Evolutionary conservation across 2,113 vertebrate genomes (phyloP), one percentile per base, ranked within the genome.

Genomic region (Aegotheles bennettii): DNA sequence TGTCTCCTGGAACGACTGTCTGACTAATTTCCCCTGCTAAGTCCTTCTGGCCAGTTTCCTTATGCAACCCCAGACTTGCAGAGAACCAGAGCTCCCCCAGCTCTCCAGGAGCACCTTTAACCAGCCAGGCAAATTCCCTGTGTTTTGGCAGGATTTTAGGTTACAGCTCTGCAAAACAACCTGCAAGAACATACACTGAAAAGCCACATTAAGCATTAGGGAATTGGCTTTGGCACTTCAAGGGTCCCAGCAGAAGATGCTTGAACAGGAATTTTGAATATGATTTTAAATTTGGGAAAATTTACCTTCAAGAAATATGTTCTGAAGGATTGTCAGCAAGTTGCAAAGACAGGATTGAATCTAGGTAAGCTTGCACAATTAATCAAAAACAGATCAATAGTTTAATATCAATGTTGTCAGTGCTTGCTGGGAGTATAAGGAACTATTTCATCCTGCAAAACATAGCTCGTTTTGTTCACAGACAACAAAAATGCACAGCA

Each of bases 31-130:
- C 33, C 21, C 33, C 38, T 61, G 36, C 26, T 3, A 15, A 76
- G 43, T 21, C 23, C 19, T 70, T 77, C 51, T 47, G n/a, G 51
- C 40, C 20, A 51, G 53, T 15, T 64, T n/a, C 45, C 63, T 79
- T 12, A 6, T 1, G 0, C 45, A 47, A 19, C 54, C 31, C 50
- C 23, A 28, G 36, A 8, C 36, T 11, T 3, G 0, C 57, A 31
- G 63, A 31, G 77, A 28, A 42, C 56, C 76, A 57, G 64, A 78
- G 50, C 24, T 74, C 12, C 4, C 19, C 31, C 29, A 28, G 35
- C 8, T 38, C 28, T n/a, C 57, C 4, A 7, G 11, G 28, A 77
- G 31, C 59, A 24, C 19, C 59, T 74, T 40, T 26, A 57, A 69
- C 20, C 1, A 2, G 35, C 3, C 51, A 54, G 36, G 9, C 10